Conservation (phyloP, 2,797 vertebrate species). For the Aulostomus chinensis region DNA sequence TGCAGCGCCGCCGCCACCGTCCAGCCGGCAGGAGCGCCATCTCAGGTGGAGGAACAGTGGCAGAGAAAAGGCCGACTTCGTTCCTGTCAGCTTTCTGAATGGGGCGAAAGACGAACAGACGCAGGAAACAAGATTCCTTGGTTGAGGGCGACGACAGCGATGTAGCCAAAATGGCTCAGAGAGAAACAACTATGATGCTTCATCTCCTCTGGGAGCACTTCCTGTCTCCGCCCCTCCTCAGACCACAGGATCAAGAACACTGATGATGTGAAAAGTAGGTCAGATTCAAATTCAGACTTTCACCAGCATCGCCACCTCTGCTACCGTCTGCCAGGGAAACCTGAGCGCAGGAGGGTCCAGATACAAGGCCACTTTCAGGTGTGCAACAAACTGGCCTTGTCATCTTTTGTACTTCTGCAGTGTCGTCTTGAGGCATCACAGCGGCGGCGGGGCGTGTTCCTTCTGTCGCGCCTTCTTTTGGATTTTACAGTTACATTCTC, state of each 20-base stretch:
- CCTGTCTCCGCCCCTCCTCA: constrained; percentile 16
- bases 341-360: no score
- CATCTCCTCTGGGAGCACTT: constrained; percentile 46
- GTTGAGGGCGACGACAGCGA: constrained; percentile 13
- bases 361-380: no score
- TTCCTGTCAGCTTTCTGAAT: constrained; percentile 45
- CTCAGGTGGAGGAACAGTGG: constrained; percentile 39
- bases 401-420: no score
- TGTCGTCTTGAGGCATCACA: no score
- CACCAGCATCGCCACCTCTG: no score
- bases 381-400: no score
- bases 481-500: no score
- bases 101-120: constrained; percentile 37
- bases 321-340: no score
- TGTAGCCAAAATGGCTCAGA: constrained; percentile 20
- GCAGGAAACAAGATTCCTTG: no score
- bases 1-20: constrained; percentile 25
- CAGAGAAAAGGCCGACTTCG: constrained; percentile 48
- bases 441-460: no score
- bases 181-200: constrained; percentile 39
- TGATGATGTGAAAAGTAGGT: constrained; percentile 56
- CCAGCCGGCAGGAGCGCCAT: constrained; percentile 27
- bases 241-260: constrained; percentile 47
- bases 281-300: constrained; percentile 58
- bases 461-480: no score